phyloP scores from a whole-genome alignment of 2,888 invertebrate species.

The Gymnoscelis rufifasciata region DNA sequence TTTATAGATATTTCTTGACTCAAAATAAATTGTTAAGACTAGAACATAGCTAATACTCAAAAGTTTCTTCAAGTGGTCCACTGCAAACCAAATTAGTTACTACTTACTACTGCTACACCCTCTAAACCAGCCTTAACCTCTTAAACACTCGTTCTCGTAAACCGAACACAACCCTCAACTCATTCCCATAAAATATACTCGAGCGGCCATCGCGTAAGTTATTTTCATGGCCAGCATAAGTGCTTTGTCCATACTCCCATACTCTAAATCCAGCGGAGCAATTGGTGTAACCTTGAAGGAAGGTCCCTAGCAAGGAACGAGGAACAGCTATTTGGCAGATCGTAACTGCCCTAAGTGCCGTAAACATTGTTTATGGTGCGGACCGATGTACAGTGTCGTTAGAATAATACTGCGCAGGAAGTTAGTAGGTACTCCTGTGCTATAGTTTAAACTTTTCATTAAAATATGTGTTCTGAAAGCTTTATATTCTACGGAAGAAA shows the following conservation, averaged over 20 bases:
- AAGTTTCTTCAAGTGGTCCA: too few species aligned
- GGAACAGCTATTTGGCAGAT: constrained; percentile 50
- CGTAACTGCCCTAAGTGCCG: constrained; percentile 19
- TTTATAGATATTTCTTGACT: too few species aligned
- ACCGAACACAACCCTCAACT: constrained; percentile 3
- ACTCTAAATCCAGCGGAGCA: constrained; percentile 38
- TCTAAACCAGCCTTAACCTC: constrained; percentile 5
- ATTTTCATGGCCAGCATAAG: constrained; percentile 8
- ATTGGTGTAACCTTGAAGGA: constrained; percentile 46
- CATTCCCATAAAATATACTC: constrained; percentile 11
- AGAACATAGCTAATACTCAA: too few species aligned
- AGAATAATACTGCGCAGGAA: constrained; percentile 5
- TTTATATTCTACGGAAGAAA: too few species aligned
- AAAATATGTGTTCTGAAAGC: too few species aligned
- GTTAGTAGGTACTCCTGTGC: too few species aligned
- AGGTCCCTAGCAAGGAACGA: constrained; percentile 39
- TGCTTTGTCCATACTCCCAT: constrained; percentile 35
- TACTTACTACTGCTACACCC: too few species aligned
- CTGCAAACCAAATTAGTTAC: too few species aligned
- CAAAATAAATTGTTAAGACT: too few species aligned
- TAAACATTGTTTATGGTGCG: constrained; percentile 53
- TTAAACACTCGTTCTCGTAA: constrained; percentile 9
- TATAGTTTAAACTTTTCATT: too few species aligned
- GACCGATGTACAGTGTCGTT: constrained; percentile 40
- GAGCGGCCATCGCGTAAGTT: constrained; percentile 12